Evolutionary conservation across 2,888 invertebrate species (phyloP).

Genomic region (Diplazon laetatorius): DNA sequence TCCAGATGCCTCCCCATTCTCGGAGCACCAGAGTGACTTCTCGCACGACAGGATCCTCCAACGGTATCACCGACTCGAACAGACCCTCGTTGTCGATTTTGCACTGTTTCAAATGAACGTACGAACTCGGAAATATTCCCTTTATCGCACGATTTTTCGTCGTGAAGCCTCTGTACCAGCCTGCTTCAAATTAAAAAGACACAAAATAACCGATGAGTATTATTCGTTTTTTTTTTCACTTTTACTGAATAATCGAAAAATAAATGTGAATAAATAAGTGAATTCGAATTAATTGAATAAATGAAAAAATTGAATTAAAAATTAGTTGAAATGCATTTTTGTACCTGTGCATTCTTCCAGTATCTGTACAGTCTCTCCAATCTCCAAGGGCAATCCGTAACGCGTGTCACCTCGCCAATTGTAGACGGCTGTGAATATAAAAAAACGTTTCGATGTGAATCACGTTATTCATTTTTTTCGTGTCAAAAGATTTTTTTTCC

Average conservation of each 20-base stretch:
- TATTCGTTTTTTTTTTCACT: constrained; percentile 9
- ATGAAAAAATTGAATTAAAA: not conserved
- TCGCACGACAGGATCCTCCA: constrained; percentile 94
- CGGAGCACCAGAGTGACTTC: constrained; percentile 95
- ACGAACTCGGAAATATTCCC: constrained; percentile 92
- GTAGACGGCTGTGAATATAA: constrained; percentile 90
- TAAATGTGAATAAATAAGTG: no score
- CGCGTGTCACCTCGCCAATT: constrained; percentile 94
- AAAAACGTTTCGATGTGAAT: constrained; percentile 34
- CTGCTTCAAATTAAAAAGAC: constrained; percentile 78
- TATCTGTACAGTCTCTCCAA: constrained; percentile 96
- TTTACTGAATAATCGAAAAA: no score
- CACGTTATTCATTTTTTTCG: not conserved
- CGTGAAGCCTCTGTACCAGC: constrained; percentile 95
- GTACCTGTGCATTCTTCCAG: constrained; percentile 93
- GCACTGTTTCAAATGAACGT: constrained; percentile 90
- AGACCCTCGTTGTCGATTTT: constrained; percentile 92
- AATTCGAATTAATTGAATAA: no score
- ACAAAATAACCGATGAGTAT: no score
- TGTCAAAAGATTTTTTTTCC: not conserved
- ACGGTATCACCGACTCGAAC: constrained; percentile 87
- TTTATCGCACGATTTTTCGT: constrained; percentile 88
- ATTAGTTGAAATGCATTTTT: no score
- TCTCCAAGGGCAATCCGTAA: constrained; percentile 92
- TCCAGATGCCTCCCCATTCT: constrained; percentile 98